phyloP scores from a whole-genome alignment of 2,113 vertebrate genomes.

The Orcinus orca region DNA sequence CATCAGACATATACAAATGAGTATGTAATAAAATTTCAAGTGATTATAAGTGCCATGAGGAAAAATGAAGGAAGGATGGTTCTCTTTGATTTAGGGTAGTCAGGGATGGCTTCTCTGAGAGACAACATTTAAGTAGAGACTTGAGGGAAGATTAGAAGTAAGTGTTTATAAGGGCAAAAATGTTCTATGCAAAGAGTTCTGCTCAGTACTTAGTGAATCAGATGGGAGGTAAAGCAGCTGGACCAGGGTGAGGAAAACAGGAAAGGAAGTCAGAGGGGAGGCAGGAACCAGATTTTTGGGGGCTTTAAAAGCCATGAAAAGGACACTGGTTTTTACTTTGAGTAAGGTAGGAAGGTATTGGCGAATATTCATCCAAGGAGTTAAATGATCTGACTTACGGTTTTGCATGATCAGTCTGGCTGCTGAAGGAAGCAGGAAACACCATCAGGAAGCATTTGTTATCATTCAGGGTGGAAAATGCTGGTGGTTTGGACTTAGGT shows the following conservation, averaged over 20 bases:
- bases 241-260: background rate
- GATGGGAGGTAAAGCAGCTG: background rate
- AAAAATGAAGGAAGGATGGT: background rate
- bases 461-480: background rate
- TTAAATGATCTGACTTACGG: background rate
- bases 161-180: background rate
- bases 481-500: background rate
- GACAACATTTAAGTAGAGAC: background rate
- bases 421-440: background rate
- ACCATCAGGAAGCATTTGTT: background rate
- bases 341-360: background rate
- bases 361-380: background rate
- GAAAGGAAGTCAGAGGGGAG: background rate
- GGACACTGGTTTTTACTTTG: background rate
- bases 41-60: background rate
- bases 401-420: background rate
- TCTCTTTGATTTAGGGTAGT: background rate
- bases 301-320: background rate
- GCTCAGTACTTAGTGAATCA: background rate
- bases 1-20: background rate
- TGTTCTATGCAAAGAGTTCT: background rate
- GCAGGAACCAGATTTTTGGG: accelerated
- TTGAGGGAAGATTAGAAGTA: background rate
- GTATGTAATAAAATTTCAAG: background rate
- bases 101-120: background rate